These are phyloP conservation scores for Rhabdornis inornatus DNA, from an alignment of 2,113 vertebrate species.

Conservation along the genomic window DNA sequence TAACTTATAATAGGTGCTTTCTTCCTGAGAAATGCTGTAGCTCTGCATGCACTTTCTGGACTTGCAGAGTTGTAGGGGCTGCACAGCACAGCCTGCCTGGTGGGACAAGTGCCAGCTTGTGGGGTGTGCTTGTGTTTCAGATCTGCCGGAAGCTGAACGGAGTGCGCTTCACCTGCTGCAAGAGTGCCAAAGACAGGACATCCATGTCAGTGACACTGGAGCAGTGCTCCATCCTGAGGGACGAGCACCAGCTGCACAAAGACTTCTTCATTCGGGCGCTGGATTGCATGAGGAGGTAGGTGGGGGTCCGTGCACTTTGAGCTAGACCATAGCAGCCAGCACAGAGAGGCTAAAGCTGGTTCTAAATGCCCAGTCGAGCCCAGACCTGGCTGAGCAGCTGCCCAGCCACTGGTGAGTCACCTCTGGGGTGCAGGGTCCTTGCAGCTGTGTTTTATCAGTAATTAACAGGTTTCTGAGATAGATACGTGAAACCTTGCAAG, in stretches of 20 bases:
- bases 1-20: not conserved
- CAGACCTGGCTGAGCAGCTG: not conserved
- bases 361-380: no score
- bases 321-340: not conserved
- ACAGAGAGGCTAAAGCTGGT: not conserved
- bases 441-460: not conserved
- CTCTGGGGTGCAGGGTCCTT: not conserved
- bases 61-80: not conserved
- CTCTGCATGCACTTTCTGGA: not conserved
- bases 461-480: not conserved
- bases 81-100: no score
- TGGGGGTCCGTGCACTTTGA: rapidly evolving
- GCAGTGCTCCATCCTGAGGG: constrained; percentile 91
- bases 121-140: constrained; percentile 52
- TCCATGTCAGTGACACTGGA: constrained; percentile 98
- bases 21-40: not conserved
- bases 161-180: constrained; percentile 97
- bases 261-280: constrained; percentile 92
- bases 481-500: not conserved
- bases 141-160: constrained; percentile 95
- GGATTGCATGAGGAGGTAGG: constrained; percentile 97
- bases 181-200: constrained; percentile 99
- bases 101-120: not conserved
- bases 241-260: constrained; percentile 94
- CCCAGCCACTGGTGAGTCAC: not conserved